Evolutionary conservation across 2,888 invertebrate species (phyloP).

Genomic region (Thumatha senex): DNA sequence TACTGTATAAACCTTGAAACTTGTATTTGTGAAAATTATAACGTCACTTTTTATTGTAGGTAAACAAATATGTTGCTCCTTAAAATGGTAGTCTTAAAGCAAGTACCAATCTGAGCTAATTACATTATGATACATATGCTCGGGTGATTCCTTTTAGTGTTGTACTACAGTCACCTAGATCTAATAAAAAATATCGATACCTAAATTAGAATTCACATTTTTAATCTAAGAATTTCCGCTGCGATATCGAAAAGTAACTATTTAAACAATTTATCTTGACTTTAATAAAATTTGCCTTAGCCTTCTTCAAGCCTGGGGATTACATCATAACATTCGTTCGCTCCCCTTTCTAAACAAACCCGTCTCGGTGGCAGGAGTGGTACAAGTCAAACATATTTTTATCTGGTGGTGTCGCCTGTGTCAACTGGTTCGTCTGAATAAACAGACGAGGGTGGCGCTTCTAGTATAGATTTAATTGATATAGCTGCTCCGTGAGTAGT

Average conservation of each 20-base stretch:
- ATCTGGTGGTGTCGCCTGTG: constrained; percentile 66
- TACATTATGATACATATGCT: not conserved
- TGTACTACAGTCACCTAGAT: constrained; percentile 1
- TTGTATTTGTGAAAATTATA: constrained; percentile 15
- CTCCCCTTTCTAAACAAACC: constrained; percentile 52
- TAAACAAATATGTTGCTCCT: too few relatives aligned
- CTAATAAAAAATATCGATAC: not conserved
- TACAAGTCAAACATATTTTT: constrained; percentile 75
- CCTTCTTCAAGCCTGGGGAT: constrained; percentile 30
- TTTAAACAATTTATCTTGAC: constrained; percentile 2
- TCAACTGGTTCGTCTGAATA: constrained; percentile 65
- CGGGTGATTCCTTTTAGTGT: constrained; percentile 15
- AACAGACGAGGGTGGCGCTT: constrained; percentile 70
- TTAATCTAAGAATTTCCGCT: not conserved
- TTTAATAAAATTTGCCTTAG: constrained; percentile 8
- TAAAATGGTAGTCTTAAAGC: too few relatives aligned
- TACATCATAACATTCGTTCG: constrained; percentile 38
- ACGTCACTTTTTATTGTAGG: not conserved
- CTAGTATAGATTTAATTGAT: constrained; percentile 67
- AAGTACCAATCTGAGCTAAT: not conserved
- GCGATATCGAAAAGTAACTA: not conserved
- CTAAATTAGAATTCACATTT: not conserved
- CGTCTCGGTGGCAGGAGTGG: constrained; percentile 65
- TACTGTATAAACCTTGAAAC: constrained; percentile 14
- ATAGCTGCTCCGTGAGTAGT: constrained; percentile 49